Percentiles rank a stretch among this genome's conserved stretches.
phyloP scores from a whole-genome alignment of 2,113 vertebrate species.

The Colinus virginianus region DNA sequence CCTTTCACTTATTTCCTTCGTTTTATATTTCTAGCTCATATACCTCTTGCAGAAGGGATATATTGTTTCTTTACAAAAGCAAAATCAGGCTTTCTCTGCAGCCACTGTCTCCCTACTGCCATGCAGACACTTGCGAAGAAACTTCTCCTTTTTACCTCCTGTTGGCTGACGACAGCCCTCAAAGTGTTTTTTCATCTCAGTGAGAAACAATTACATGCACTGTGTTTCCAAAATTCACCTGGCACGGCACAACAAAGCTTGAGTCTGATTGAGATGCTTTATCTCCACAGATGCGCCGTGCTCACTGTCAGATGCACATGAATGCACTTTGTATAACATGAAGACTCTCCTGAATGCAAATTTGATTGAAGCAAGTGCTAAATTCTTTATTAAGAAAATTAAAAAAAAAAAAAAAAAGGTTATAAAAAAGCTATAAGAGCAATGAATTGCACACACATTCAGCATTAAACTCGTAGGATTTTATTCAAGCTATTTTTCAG shows the following conservation, averaged over 20 bases:
- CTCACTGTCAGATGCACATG: slow-evolving; percentile 21
- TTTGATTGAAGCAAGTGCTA: neutral
- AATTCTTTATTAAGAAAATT: slow-evolving; percentile 7
- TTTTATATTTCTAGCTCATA: neutral
- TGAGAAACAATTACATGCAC: neutral
- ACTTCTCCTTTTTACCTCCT: neutral
- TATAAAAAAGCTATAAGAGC: neutral
- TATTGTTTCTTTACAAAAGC: neutral
- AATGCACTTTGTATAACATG: neutral
- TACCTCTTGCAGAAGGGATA: neutral
- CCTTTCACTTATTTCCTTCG: neutral
- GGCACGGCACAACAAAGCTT: slow-evolving; percentile 1
- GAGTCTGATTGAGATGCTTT: slow-evolving; percentile 1
- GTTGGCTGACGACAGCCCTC: neutral
- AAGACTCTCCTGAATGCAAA: neutral
- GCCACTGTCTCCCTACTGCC: neutral
- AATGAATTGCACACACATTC: neutral
- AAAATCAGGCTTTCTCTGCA: neutral
- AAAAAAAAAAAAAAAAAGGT: neutral
- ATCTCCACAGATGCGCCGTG: neutral
- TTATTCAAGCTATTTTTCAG: slow-evolving; percentile 43
- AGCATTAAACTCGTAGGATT: neutral
- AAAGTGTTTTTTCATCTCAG: neutral
- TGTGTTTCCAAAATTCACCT: neutral
- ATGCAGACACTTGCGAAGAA: neutral